Conservation (phyloP, 2,888 invertebrate genomes). For the Onchidella celtica region DNA sequence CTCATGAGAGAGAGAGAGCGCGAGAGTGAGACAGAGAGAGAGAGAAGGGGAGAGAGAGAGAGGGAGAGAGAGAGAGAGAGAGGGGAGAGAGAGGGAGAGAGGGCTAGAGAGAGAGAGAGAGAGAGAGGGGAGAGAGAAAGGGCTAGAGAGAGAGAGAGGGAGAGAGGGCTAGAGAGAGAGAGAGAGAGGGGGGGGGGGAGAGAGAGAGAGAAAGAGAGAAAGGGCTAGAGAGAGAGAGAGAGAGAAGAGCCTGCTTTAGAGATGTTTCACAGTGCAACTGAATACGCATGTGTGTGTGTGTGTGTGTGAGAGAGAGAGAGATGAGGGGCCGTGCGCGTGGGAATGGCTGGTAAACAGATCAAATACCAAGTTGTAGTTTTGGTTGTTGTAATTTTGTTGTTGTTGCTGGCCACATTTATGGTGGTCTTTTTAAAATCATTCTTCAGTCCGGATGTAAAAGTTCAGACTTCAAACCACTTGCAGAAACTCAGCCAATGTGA, state of each 20-base stretch:
- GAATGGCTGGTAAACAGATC: conserved; percentile 29
- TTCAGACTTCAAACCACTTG: no score
- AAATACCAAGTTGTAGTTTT: no score
- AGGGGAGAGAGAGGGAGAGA: conserved; percentile 8
- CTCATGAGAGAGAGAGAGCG: conserved; percentile 16
- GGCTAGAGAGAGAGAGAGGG: conserved; percentile 11
- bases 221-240: background rate
- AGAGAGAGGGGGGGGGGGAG: background rate
- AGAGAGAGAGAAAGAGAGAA: conserved; percentile 11
- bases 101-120: background rate
- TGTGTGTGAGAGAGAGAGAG: background rate
- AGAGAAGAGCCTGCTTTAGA: background rate
- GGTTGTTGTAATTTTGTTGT: no score
- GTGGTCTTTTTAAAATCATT: no score
- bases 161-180: background rate
- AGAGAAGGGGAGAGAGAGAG: no score
- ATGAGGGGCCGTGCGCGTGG: background rate
- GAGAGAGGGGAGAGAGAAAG: background rate
- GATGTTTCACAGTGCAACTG: background rate
- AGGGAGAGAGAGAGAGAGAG: conserved; percentile 10
- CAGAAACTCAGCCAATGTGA: no score
- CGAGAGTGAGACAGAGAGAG: background rate
- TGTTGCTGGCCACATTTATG: no score
- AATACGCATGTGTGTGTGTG: conserved; percentile 13
- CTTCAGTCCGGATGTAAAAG: no score